A percentile compares a stretch with the other conserved stretches of the same genome.
Conservation (phyloP, 1,140 invertebrate genomes). For the Phymorhynchus buccinoides region DNA sequence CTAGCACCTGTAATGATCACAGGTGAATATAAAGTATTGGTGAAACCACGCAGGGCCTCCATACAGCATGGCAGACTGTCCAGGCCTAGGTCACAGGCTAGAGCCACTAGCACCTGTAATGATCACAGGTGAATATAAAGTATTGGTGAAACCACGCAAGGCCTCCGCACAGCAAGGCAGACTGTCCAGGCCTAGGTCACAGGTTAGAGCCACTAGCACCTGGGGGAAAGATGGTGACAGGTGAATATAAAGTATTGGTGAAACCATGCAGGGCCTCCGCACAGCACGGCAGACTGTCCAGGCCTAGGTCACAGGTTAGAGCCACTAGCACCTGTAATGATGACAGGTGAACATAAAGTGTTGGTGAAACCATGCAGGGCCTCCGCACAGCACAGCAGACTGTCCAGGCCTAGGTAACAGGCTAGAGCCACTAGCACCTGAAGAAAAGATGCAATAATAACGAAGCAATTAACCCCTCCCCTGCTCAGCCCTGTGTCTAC, state of each 20-base stretch:
- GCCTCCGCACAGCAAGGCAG: conserved; percentile 81
- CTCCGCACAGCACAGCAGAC: too few species aligned
- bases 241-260: too few species aligned
- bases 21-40: conserved; percentile 52
- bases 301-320: conserved; percentile 88
- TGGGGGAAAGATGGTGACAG: too few species aligned
- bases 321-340: conserved; percentile 83
- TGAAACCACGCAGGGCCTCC: conserved; percentile 92
- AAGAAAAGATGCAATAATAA: too few species aligned
- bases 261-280: conserved; percentile 92
- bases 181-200: conserved; percentile 88
- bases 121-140: too few species aligned
- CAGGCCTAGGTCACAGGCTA: conserved; percentile 90
- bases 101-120: conserved; percentile 87
- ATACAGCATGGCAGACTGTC: conserved; percentile 81
- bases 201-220: conserved; percentile 89
- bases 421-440: too few species aligned
- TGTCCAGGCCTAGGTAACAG: too few species aligned
- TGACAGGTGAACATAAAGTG: too few species aligned
- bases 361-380: too few species aligned
- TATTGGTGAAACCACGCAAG: conserved; percentile 93
- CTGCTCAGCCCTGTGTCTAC: too few species aligned
- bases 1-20: conserved; percentile 79
- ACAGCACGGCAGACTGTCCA: conserved; percentile 82
- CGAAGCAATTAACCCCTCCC: too few species aligned